Evolutionary conservation across 2,888 invertebrate species (phyloP), one percentile per base, ranked within the genome.

Genomic region (Dryadula phaetusa): DNA sequence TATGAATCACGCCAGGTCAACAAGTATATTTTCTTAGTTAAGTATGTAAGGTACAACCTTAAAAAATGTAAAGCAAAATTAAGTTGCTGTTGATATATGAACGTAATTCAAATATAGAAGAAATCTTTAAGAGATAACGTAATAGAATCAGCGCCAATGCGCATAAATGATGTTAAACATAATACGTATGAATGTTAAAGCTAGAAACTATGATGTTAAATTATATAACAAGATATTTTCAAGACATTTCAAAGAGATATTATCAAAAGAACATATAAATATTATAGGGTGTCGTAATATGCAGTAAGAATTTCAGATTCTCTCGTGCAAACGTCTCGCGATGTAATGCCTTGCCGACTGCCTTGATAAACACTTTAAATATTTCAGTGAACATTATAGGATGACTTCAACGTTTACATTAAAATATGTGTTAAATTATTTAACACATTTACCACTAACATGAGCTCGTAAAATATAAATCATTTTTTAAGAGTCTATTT

Each of bases 291-390:
- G 56, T 49, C 62, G 44, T 66, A 66, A 66, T 66, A 62, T 69
- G 56, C 69, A 65, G 65, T 62, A 65, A 62, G 65, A 69, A 69
- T 66, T 65, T 56, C 37, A 56, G 62, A 56, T 64, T 49, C 62
- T 66, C 53, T 47, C 65, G 25, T 62, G 42, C 42, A 65, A 62
- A 56, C 61, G 61, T 61, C 66, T 62, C 61, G 49, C 44, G 62
- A 54, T 61, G 61, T 61, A 54, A 49, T 69, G 62, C 56, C 65
- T 69, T 49, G 64, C 49, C 67, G 64, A 68, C 53, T 68, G 54
- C 54, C 53, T 47, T 68, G 64, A 68, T 68, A 61, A 67, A 67
- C 67, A 67, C 64, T 64, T 67, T 60, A 46, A 64, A 67, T 67
- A 67, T 60, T 64, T 58, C 67, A 53, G 64, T 52, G 64, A 63